These are phyloP conservation scores for Piezodorus guildinii DNA, from an alignment of 1,140 invertebrate species.

Conservation along the genomic window DNA sequence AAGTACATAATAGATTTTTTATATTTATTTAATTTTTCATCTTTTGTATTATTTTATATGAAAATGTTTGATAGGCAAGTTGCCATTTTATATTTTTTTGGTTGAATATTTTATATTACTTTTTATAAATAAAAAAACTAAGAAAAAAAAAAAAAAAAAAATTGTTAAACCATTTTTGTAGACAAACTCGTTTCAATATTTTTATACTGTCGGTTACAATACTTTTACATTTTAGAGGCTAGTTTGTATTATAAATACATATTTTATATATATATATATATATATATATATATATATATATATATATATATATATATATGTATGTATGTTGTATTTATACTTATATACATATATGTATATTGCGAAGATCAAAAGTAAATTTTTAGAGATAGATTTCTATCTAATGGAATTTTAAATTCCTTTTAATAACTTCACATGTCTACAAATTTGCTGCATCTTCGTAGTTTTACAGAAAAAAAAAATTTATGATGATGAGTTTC, in stretches of 20 bases:
- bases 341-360: not conserved
- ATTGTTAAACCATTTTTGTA: slow-evolving; percentile 22
- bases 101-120: slow-evolving; percentile 21
- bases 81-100: slow-evolving; percentile 22
- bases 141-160: slow-evolving; percentile 16
- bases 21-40: slow-evolving; percentile 22
- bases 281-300: too few species aligned
- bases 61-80: slow-evolving; percentile 19
- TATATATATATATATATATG: too few species aligned
- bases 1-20: slow-evolving; percentile 22
- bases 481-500: slow-evolving; percentile 6
- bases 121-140: slow-evolving; percentile 15
- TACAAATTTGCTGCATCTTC: slow-evolving; percentile 16
- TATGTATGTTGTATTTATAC: not conserved
- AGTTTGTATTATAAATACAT: slow-evolving; percentile 13
- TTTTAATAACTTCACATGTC: slow-evolving; percentile 12
- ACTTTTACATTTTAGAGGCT: slow-evolving; percentile 24
- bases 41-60: slow-evolving; percentile 23
- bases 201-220: slow-evolving; percentile 25
- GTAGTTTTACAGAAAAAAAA: slow-evolving; percentile 12
- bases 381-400: slow-evolving; percentile 3
- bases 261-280: too few species aligned
- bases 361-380: slow-evolving; percentile 14
- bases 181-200: slow-evolving; percentile 25
- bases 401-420: not conserved